phyloP scores from a whole-genome alignment of 2,113 vertebrate genomes.

The Onychostoma macrolepis region DNA sequence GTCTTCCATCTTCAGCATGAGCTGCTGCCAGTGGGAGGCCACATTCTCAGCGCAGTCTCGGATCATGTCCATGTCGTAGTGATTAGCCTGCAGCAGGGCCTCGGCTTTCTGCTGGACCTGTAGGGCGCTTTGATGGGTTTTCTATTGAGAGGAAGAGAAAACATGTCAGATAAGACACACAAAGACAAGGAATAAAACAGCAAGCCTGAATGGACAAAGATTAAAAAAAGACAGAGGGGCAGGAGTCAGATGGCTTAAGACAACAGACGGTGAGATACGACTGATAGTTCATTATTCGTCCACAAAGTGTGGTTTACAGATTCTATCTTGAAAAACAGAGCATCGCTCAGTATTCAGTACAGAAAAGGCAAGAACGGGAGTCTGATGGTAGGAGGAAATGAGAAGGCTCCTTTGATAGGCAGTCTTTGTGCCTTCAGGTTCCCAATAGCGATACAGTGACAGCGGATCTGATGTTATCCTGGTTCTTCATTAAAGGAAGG shows the following conservation, averaged over 20 bases:
- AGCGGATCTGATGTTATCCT: conserved; percentile 42
- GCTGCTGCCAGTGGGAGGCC: conserved; percentile 97
- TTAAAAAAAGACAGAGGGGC: background rate
- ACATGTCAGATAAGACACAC: conserved; percentile 21
- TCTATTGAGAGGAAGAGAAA: conserved; percentile 72
- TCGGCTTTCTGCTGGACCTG: conserved; percentile 99
- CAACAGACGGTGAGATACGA: background rate
- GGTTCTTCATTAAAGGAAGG: conserved; percentile 27
- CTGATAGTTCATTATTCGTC: background rate
- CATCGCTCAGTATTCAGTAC: background rate
- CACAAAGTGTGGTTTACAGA: background rate
- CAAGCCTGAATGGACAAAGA: background rate
- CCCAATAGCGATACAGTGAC: background rate
- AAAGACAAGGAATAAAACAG: background rate
- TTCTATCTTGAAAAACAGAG: background rate
- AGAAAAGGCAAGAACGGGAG: background rate
- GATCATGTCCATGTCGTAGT: conserved; percentile 99
- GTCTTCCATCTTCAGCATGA: conserved; percentile 77
- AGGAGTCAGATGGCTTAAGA: background rate
- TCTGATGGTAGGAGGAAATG: conserved; percentile 37
- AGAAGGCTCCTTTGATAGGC: conserved; percentile 32
- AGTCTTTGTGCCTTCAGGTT: conserved; percentile 30
- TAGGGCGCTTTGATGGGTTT: conserved; percentile 97
- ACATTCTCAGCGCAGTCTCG: conserved; percentile 97
- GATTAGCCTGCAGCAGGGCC: conserved; percentile 94